These are phyloP conservation scores for Eunapius fragilis DNA, from an alignment of 37 sponge, comb jelly and placozoan genomes.

Conservation along the genomic window DNA sequence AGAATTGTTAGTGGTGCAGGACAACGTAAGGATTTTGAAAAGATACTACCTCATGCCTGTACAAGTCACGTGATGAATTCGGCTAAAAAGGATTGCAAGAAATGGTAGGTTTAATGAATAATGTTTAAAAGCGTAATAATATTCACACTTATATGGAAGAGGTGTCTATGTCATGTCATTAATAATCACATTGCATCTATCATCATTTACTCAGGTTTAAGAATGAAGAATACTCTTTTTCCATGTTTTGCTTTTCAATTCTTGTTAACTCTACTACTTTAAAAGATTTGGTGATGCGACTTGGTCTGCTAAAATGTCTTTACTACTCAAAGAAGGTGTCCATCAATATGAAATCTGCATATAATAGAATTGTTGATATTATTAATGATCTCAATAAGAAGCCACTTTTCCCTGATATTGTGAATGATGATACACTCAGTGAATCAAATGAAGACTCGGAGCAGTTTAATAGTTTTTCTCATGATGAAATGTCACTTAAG, in stretches of 20 bases:
- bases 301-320: background rate
- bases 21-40: background rate
- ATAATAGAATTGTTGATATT: background rate
- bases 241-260: conserved; percentile 7
- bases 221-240: background rate
- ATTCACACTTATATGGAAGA: background rate
- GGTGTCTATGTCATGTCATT: background rate
- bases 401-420: background rate
- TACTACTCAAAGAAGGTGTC: background rate
- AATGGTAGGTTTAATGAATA: background rate
- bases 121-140: background rate
- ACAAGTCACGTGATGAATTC: conserved; percentile 4
- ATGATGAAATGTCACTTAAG: background rate
- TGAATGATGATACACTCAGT: background rate
- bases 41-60: background rate
- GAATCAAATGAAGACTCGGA: background rate
- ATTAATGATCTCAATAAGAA: background rate
- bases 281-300: background rate
- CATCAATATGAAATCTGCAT: background rate
- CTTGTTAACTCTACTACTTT: background rate
- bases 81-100: background rate
- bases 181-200: background rate
- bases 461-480: background rate
- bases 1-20: background rate
- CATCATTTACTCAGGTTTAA: background rate